Conservation (phyloP, 1,140 invertebrate species). For the Microplitis demolitor region DNA sequence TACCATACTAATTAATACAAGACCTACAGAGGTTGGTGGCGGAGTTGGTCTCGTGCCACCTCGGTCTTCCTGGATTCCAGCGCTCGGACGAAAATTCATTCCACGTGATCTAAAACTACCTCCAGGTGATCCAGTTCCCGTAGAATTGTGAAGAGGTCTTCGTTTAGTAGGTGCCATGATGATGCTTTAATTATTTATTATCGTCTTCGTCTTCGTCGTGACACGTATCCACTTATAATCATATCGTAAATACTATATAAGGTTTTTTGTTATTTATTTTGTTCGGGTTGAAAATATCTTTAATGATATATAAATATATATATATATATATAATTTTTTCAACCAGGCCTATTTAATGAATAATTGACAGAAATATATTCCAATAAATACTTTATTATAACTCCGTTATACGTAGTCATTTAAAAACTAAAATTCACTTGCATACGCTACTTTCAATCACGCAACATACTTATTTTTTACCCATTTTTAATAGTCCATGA, state of each 20-base stretch:
- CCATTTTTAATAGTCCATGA: background rate
- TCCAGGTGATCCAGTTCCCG: slow-evolving; percentile 19
- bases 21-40: slow-evolving; percentile 78
- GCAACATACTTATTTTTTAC: background rate
- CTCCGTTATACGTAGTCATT: background rate
- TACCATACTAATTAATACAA: slow-evolving; percentile 82
- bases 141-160: slow-evolving; percentile 36
- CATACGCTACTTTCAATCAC: slow-evolving; percentile 4
- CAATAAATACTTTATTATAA: background rate
- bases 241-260: background rate
- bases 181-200: background rate
- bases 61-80: slow-evolving; percentile 52
- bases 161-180: slow-evolving; percentile 44
- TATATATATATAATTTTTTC: background rate
- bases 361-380: background rate
- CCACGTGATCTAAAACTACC: slow-evolving; percentile 36
- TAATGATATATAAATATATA: background rate
- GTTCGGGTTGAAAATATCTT: background rate
- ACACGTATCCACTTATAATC: background rate
- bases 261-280: background rate
- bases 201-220: background rate
- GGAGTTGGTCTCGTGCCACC: slow-evolving; percentile 77
- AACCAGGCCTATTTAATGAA: background rate
- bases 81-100: slow-evolving; percentile 64
- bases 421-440: background rate